Evolutionary conservation across 2,113 vertebrate species (phyloP), one percentile per base, ranked within the genome.

Genomic region (Zapus hudsonius): DNA sequence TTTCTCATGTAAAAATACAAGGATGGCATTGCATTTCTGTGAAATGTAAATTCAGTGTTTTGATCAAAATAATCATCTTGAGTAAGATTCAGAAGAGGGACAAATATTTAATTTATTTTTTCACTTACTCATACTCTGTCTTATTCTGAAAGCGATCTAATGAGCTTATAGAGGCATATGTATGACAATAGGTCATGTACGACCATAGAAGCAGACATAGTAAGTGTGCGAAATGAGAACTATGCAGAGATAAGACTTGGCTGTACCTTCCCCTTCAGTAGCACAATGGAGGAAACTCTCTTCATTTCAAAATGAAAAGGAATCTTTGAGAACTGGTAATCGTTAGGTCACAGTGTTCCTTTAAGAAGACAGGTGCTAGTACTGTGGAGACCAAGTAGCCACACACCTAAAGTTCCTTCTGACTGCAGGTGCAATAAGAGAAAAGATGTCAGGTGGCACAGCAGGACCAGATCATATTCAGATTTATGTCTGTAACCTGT

Each of bases 51-150:
- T 89, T 87, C 13, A 80, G 15, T 61, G 29, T 75, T 90, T 87
- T 42, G 42, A 92, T 94, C 72, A 89, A 80, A 93, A 66, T 89
- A 83, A 93, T n/a, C n/a, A 40, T 82, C 69, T 75, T 67, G 38
- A 80, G 84, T 31, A 80, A 76, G 55, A 84, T 67, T 94, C 7
- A 92, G 25, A 61, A 61, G 27, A 9, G 27, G 4, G 42, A 36
- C 31, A 52, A 59, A 7, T 59, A 64, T 69, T 93, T 86, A 76
- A 91, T 79, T 87, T 16, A 70, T 44, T 69, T 12, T 83, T 55
- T 36, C 27, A 82, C 82, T 85, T 79, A 63, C 47, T 47, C 78
- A 23, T 79, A 40, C 23, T 10, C 20, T 74, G 7, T 47, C 20
- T 85, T 74, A 57, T 86, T 92, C 33, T 92, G 79, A 44, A 84